Evolutionary conservation across 2,113 vertebrate species (phyloP), one percentile per base, ranked within the genome.

Genomic region (Pomatorhinus ruficollis): DNA sequence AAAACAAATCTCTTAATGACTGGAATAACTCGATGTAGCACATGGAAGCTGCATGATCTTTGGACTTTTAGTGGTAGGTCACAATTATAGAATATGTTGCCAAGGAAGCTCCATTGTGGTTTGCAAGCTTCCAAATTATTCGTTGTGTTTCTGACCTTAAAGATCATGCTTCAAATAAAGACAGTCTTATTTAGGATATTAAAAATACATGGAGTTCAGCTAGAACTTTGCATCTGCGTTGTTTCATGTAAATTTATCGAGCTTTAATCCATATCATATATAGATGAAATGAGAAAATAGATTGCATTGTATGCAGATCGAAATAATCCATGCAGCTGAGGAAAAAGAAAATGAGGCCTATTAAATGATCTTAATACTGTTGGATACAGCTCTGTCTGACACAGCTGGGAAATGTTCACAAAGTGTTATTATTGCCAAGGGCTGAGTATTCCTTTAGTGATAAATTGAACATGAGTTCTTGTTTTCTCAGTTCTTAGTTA

Each of bases 401-500:
- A 54, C 75, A 95, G 82, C 74, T 90, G 78, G 61, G 82, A 87
- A 87, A 91, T 60, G 68, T 84, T 89, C 66, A 57, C 28, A 21
- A 63, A 66, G 9, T 66, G 17, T 50, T 90, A 39, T 33, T 76
- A 39, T 75, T 95, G 87, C 53, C 89, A 92, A 93, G 50, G 25
- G 15, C 74, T 83, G 53, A 87, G 21, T 83, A 89, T 75, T 84
- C 22, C 50, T 75, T 79, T 69, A 87, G 53, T 40, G 74, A 79
- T 88, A 90, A 93, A 95, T 69, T 1, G 12, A 93, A 89, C 53
- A 80, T 33, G n/a, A 90, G 30, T 37, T 95, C 21, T 83, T 96
- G 75, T 57, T 91, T 93, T 94, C 91, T 72, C 24, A 61, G 24
- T 53, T 89, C 45, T 88, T 94, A 94, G 14, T 93, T 74, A 72